phyloP scores from a whole-genome alignment of 2,888 invertebrate species.

The Nymphalis c-album region DNA sequence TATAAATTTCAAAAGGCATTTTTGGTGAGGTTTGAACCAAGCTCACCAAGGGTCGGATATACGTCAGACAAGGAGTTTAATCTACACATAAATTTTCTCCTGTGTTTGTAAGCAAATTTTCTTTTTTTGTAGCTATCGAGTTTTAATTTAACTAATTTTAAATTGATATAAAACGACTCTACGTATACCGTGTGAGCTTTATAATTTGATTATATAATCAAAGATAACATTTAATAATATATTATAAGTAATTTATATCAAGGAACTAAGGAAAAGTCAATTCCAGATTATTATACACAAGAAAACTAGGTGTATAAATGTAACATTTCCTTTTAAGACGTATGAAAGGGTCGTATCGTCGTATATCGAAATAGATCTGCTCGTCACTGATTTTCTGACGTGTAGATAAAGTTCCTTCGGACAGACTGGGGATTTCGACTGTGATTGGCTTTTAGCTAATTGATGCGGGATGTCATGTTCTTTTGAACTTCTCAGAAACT shows the following conservation, averaged over 20 bases:
- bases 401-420: constrained; percentile 5
- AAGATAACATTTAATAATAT: no score
- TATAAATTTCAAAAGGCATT: neutral
- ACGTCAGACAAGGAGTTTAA: neutral
- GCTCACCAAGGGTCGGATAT: neutral
- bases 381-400: neutral
- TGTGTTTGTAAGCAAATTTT: no score
- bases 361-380: neutral
- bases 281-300: neutral
- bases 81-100: neutral
- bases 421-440: constrained; percentile 10
- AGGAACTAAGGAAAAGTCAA: no score
- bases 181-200: no score
- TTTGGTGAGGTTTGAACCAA: neutral
- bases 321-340: neutral
- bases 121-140: no score
- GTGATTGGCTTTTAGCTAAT: constrained; percentile 33
- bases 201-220: no score
- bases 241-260: no score
- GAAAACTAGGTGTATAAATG: neutral
- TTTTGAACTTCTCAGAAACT: constrained; percentile 28
- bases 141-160: no score
- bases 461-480: constrained; percentile 29
- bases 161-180: no score
- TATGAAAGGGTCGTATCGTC: neutral